These are phyloP conservation scores for Glareola pratincola DNA, from an alignment of 2,113 vertebrate species.

Conservation along the genomic window DNA sequence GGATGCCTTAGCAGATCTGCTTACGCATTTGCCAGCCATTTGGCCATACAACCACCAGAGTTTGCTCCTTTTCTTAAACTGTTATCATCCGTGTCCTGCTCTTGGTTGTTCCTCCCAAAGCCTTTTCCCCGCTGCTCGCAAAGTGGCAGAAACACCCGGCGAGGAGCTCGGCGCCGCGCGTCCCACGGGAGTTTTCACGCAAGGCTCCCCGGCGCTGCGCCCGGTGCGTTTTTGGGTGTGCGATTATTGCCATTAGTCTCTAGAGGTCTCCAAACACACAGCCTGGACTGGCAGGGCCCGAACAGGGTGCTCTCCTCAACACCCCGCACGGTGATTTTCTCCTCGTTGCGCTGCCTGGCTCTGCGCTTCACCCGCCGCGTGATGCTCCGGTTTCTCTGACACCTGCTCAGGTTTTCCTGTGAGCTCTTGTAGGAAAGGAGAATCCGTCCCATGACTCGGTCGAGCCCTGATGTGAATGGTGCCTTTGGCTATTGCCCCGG, in stretches of 20 bases:
- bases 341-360: background rate
- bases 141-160: background rate
- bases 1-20: background rate
- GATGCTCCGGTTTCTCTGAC: background rate
- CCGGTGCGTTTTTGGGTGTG: accelerated
- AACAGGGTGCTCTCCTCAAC: accelerated
- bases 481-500: background rate
- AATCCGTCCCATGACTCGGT: background rate
- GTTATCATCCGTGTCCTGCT: background rate
- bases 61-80: background rate
- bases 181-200: background rate
- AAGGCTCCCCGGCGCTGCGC: background rate
- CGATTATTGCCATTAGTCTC: background rate
- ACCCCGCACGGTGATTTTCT: accelerated
- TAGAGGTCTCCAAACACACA: constrained; percentile 19
- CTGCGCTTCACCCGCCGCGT: background rate
- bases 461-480: background rate
- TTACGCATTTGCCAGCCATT: background rate
- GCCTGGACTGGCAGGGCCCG: background rate
- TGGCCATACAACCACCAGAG: background rate
- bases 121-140: background rate
- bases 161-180: accelerated
- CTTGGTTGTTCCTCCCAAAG: background rate
- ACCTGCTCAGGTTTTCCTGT: background rate
- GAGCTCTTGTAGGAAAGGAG: background rate